Percentiles rank a stretch among this genome's conserved stretches.
These are phyloP conservation scores for Menidia menidia DNA, from an alignment of 2,797 vertebrate species.

Conservation along the genomic window DNA sequence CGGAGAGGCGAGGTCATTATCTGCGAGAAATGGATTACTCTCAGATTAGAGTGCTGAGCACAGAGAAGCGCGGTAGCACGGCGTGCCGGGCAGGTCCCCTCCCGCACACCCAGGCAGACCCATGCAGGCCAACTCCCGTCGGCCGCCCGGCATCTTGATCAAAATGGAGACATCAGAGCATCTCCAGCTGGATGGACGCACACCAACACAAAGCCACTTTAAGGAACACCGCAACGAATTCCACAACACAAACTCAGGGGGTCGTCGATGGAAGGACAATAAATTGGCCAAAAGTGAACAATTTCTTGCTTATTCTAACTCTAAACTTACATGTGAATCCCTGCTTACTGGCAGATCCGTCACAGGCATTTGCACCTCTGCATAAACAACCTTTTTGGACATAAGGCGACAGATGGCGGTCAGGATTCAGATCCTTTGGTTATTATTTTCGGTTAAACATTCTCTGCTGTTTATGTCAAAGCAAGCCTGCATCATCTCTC, in stretches of 20 bases:
- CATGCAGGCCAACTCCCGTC: constrained; percentile 54
- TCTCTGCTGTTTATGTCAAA: constrained; percentile 10
- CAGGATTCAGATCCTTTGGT: not conserved
- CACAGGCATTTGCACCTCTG: not conserved
- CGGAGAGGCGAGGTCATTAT: constrained; percentile 77
- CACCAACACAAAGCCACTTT: not conserved
- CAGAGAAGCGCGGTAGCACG: constrained; percentile 61
- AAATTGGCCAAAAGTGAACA: not conserved
- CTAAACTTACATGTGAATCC: not conserved
- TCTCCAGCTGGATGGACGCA: constrained; percentile 11
- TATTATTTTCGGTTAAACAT: constrained; percentile 15
- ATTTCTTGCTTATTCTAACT: not conserved
- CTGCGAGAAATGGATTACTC: constrained; percentile 83
- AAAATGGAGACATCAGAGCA: constrained; percentile 69
- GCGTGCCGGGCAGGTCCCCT: constrained; percentile 55
- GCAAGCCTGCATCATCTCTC: not conserved
- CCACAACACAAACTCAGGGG: no score
- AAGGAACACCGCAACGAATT: not conserved
- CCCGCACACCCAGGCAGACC: constrained; percentile 32
- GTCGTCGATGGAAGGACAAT: not conserved
- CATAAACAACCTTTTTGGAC: not conserved
- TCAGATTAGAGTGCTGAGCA: constrained; percentile 82
- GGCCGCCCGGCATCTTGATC: constrained; percentile 58
- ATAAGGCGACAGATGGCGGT: not conserved
- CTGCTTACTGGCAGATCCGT: not conserved